phyloP scores from a whole-genome alignment of 2,113 vertebrate species.

The Petrocephalus microphthalmus region DNA sequence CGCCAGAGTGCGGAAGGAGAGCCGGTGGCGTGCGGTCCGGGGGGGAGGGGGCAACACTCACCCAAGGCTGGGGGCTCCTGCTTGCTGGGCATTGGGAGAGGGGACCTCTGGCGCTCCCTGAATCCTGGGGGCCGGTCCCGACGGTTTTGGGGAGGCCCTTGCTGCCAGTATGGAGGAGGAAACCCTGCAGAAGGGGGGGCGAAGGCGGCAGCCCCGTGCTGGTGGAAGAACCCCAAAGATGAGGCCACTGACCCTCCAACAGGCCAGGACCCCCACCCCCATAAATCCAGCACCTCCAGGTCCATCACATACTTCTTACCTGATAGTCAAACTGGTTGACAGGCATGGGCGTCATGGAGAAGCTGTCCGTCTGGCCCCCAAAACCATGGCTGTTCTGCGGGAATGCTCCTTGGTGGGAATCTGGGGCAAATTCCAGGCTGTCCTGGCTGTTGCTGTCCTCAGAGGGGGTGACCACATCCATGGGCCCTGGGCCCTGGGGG shows the following conservation, averaged over 20 bases:
- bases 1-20: background rate
- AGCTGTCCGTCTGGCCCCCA: constrained; percentile 93
- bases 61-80: constrained; percentile 84
- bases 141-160: constrained; percentile 86
- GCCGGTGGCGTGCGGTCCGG: background rate
- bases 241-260: background rate
- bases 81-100: constrained; percentile 84
- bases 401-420: constrained; percentile 84
- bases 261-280: background rate
- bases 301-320: constrained; percentile 64
- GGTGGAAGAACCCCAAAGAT: constrained; percentile 32
- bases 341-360: constrained; percentile 85
- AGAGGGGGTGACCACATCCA: constrained; percentile 90
- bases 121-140: constrained; percentile 84
- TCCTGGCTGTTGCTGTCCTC: constrained; percentile 99
- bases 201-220: constrained; percentile 93
- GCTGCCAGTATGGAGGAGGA: constrained; percentile 90
- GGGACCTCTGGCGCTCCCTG: constrained; percentile 87
- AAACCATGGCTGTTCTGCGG: constrained; percentile 97
- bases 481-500: constrained; percentile 81
- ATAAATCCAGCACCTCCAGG: background rate
- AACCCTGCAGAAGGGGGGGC: constrained; percentile 80
- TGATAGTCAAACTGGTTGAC: constrained; percentile 99
- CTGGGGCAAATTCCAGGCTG: constrained; percentile 88
- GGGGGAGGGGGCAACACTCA: constrained; percentile 46